A percentile compares a stretch with the other conserved stretches of the same genome.
Conservation (phyloP, 37 sponge, comb jelly and placozoan genomes). For the Oopsacas minuta region DNA sequence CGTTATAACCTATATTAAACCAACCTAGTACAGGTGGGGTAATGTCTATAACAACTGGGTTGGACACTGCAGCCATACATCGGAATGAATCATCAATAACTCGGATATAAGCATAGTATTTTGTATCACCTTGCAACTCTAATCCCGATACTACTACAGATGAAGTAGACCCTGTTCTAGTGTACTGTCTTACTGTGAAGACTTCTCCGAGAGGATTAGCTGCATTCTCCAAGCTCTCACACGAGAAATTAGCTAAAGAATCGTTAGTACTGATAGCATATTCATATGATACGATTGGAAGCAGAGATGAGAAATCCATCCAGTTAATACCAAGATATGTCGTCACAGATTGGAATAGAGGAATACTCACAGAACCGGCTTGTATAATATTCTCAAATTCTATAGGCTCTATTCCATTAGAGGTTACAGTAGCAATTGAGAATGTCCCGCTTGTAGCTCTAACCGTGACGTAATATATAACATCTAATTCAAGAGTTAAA, state of each 20-base stretch:
- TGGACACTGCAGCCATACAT: slow-evolving; percentile 28
- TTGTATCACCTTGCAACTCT: slow-evolving; percentile 27
- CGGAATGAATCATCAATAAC: slow-evolving; percentile 52
- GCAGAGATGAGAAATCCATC: slow-evolving; percentile 48
- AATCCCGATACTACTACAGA: slow-evolving; percentile 12
- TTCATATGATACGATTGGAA: slow-evolving; percentile 54
- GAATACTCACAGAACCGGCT: slow-evolving; percentile 33
- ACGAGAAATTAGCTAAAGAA: not conserved
- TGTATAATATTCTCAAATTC: slow-evolving; percentile 28
- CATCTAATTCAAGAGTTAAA: slow-evolving; percentile 31
- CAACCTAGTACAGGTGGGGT: slow-evolving; percentile 31
- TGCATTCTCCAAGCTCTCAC: slow-evolving; percentile 28
- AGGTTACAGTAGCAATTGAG: slow-evolving; percentile 42
- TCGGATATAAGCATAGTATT: slow-evolving; percentile 58
- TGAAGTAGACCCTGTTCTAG: slow-evolving; percentile 29
- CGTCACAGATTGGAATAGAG: slow-evolving; percentile 30
- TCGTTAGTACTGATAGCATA: slow-evolving; percentile 37
- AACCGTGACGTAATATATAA: slow-evolving; percentile 60
- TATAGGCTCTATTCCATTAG: slow-evolving; percentile 47
- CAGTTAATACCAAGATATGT: slow-evolving; percentile 32
- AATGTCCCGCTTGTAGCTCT: slow-evolving; percentile 52
- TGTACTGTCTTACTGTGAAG: slow-evolving; percentile 40
- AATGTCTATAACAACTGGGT: slow-evolving; percentile 35
- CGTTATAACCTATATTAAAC: not conserved
- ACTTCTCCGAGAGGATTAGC: not conserved